Base-by-base conservation (phyloP, 1,140 invertebrate genomes). In the Lordiphosa mommai region DNA sequence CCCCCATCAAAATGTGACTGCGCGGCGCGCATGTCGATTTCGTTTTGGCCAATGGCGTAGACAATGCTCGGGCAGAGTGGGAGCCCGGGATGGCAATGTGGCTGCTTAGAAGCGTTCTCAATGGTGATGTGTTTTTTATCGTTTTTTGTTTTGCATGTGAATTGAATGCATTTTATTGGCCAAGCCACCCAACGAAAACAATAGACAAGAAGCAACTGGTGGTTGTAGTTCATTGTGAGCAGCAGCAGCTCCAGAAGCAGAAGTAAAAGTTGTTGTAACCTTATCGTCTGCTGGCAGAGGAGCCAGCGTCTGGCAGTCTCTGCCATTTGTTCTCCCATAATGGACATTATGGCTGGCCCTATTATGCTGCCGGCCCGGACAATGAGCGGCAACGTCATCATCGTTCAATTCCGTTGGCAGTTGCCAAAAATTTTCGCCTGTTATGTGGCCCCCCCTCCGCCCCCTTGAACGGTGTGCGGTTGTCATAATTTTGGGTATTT, bases 31-130 rank as follows among this genome's bases (percentile, higher is more conserved):
- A 84, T 84, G 77, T 79, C 77, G 79, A 77, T 58, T 41, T 16
- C 52, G 48, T 67, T 48, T 85, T 71, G 77, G 82, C 77, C 77
- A 84, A 84, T 84, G 68, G 72, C 77, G 72, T 77, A 84, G 71
- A 84, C 77, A 84, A 77, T 72, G 71, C 77, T 41, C 16, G n/a
- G 23, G 38, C 16, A 48, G 61, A 50, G 33, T 61, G 55, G 56
- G 58, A 40, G 67, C 40, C 4, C 12, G 29, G 53, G 48, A 47
- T 58, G 72, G 57, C 20, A 23, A 6, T 23, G 46, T 51, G 36
- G 37, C 68, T 84, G 77, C 77, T 84, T 84, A 84, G 77, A 77
- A 74, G 68, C 77, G 68, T 84, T 84, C 77, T 84, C 77, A 84
- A 84, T 84, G 77, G 77, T 68, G 72, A 63, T 58, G 65, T 34